A percentile compares a stretch with the other conserved stretches of the same genome.
Evolutionary conservation across 2,888 invertebrate genomes (phyloP).

Genomic region (Empis stercorea): DNA sequence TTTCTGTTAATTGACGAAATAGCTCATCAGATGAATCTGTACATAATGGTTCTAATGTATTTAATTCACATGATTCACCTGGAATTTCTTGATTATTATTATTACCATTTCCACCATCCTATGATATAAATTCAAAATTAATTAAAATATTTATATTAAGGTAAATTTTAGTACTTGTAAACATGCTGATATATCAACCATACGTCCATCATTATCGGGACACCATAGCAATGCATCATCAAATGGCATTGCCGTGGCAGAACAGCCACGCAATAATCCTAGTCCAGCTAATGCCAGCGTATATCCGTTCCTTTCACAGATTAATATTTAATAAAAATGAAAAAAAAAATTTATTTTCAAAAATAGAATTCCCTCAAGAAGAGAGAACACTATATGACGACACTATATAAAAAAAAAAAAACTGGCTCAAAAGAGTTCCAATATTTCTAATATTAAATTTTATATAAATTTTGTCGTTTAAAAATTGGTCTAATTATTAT

Average conservation of each 20-base stretch:
- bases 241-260: constrained; percentile 72
- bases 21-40: constrained; percentile 61
- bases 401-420: too few species aligned
- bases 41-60: constrained; percentile 32
- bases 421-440: background rate
- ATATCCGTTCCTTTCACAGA: constrained; percentile 3
- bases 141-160: background rate
- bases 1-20: constrained; percentile 69
- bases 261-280: constrained; percentile 11
- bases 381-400: too few species aligned
- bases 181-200: constrained; percentile 82
- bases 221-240: constrained; percentile 81
- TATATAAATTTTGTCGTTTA: too few species aligned
- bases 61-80: constrained; percentile 24
- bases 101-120: constrained; percentile 24
- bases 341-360: too few species aligned
- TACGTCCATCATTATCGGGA: constrained; percentile 88
- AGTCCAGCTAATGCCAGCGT: constrained; percentile 33
- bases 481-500: background rate
- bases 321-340: background rate
- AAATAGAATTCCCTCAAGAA: too few species aligned
- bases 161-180: too few species aligned
- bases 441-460: constrained; percentile 11
- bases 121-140: constrained; percentile 1
- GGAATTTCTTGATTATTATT: constrained; percentile 17